Conservation (phyloP, 2,888 invertebrate genomes). For the Xanthorhoe designata region DNA sequence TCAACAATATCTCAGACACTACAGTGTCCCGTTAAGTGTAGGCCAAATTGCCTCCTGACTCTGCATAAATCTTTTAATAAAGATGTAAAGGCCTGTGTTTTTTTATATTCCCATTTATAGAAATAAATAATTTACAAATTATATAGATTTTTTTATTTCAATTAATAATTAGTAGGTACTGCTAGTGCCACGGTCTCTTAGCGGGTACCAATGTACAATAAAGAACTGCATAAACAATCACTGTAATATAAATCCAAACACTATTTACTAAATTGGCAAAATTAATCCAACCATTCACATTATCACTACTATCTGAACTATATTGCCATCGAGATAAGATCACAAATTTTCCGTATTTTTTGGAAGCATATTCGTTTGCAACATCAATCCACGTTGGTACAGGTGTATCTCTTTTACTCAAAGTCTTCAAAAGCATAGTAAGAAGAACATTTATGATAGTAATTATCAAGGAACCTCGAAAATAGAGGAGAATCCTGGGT, state of each 20-base stretch:
- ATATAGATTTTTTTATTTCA: not conserved
- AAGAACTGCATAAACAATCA: constrained; percentile 48
- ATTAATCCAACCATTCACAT: constrained; percentile 49
- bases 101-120: too few species aligned
- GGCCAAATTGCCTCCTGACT: too few species aligned
- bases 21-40: too few species aligned
- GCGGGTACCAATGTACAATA: constrained; percentile 51
- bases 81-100: too few species aligned
- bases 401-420: constrained; percentile 42
- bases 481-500: constrained; percentile 57
- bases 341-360: constrained; percentile 41
- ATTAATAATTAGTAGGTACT: not conserved
- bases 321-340: constrained; percentile 51
- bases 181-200: constrained; percentile 12
- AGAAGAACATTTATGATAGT: constrained; percentile 46
- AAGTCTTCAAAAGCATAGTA: constrained; percentile 47
- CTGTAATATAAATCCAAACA: constrained; percentile 41
- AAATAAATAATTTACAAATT: too few species aligned
- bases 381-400: constrained; percentile 46
- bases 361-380: constrained; percentile 48
- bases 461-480: constrained; percentile 53
- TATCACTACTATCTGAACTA: constrained; percentile 25
- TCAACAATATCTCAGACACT: too few species aligned
- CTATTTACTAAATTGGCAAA: constrained; percentile 54
- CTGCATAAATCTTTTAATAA: too few species aligned